These are phyloP conservation scores for Leuciscus waleckii DNA, from an alignment of 2,797 vertebrate genomes.

Conservation along the genomic window DNA sequence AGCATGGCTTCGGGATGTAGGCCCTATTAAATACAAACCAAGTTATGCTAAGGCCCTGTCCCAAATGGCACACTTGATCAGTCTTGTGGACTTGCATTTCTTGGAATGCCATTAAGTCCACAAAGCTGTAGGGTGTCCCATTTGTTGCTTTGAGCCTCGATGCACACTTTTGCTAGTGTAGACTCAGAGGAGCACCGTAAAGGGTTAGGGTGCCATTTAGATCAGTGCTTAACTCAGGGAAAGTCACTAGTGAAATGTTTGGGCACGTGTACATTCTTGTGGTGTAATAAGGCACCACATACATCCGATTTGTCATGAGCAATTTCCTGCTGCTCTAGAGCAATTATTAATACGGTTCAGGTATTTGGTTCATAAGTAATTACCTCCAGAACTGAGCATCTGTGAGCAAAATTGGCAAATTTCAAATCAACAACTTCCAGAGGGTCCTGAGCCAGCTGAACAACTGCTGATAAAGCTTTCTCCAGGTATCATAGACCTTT, in stretches of 20 bases:
- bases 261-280: background rate
- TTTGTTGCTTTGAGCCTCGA: background rate
- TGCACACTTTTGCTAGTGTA: background rate
- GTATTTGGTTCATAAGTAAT: background rate
- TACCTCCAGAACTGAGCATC: background rate
- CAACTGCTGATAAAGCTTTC: background rate
- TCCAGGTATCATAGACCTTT: background rate
- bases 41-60: slow-evolving; percentile 13
- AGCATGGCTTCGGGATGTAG: background rate
- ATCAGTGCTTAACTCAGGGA: background rate
- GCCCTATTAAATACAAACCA: slow-evolving; percentile 33
- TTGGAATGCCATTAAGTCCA: background rate
- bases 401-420: background rate
- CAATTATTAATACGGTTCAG: background rate
- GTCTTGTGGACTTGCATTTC: background rate
- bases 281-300: background rate
- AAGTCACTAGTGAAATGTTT: background rate
- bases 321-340: background rate
- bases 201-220: background rate
- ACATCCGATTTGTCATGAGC: background rate
- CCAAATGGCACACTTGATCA: background rate
- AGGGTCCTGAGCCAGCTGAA: background rate
- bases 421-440: background rate
- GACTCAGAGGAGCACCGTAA: background rate
- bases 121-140: background rate